Conservation (phyloP, 2,888 invertebrate genomes). For the Ichneumon xanthorius region DNA sequence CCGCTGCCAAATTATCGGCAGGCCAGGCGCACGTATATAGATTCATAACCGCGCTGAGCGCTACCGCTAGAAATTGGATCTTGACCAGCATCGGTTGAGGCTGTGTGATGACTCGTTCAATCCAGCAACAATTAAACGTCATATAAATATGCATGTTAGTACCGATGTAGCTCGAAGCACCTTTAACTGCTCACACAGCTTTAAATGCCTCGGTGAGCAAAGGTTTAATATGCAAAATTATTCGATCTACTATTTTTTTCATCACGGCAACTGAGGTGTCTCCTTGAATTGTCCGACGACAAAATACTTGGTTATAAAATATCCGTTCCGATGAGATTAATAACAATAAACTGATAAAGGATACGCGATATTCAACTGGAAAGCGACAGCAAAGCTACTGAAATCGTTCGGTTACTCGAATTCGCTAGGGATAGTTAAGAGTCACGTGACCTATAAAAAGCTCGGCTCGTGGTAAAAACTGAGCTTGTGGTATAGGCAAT, state of each 20-base stretch:
- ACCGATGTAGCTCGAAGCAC: background rate
- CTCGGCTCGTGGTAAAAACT: too few species aligned
- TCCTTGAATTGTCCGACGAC: too few species aligned
- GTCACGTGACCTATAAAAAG: too few species aligned
- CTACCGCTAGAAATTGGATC: constrained; percentile 29
- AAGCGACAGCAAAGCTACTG: background rate
- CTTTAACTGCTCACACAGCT: background rate
- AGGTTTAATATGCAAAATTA: background rate
- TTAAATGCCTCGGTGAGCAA: too few species aligned
- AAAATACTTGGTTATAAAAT: too few species aligned
- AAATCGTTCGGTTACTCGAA: background rate
- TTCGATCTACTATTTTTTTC: background rate
- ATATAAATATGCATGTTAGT: background rate
- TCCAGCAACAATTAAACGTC: background rate
- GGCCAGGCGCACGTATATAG: constrained; percentile 51
- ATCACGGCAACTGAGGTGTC: too few species aligned
- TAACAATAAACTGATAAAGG: background rate
- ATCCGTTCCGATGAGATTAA: too few species aligned
- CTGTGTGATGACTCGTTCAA: background rate
- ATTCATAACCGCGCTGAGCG: constrained; percentile 29
- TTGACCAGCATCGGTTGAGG: constrained; percentile 33
- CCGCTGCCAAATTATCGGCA: constrained; percentile 57
- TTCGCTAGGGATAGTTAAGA: too few species aligned
- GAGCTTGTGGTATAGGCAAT: background rate
- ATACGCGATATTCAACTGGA: background rate